Base-by-base conservation (phyloP, 2,888 invertebrate genomes). In the Synanthedon myopaeformis region DNA sequence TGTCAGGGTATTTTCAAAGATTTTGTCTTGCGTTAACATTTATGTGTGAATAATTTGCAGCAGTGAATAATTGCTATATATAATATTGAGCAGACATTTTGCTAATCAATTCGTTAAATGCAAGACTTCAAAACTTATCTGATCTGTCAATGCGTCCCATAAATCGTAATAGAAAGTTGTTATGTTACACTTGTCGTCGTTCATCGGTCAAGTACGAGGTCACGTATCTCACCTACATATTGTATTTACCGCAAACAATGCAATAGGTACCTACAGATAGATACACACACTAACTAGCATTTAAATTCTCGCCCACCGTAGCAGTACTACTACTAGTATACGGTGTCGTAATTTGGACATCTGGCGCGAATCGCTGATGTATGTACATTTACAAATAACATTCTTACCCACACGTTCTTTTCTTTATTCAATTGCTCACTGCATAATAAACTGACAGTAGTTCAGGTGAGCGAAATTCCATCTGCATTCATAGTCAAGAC, bases 301-400 rank as follows among this genome's bases (percentile, higher is more conserved):
- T 49, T 17, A 11, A 12, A 19, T 49, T 49, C 49, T 17, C 59
- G 55, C 69, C 65, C 63, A 68, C 66, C 57, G 57, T 52, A 51
- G 58, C 2, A 35, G 10, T 35, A 35, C 35, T 35, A 35, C 35
- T 10, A 35, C 35, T 14, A 13, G 45, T 45, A 45, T 13, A 6
- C 57, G 49, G 51, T 53, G 62, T 78, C 70, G 74, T 69, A 81
- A 81, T 65, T 64, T 63, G 63, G 69, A 77, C 77, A 78, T 76
- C 74, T 80, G 79, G 74, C 70, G 65, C 71, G 67, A 76, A 75
- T 69, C 62, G 68, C 53, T 73, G 70, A 77, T 77, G 61, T 75
- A 74, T 76, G 75, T 67, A 68, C 69, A 70, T 68, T 62, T 66
- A 45, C 45, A 13, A n/a, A n/a, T n/a, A 45, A 13, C 13, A 13